These are phyloP conservation scores for Pyrocoelia pectoralis DNA, from an alignment of 2,888 invertebrate genomes.

Conservation along the genomic window DNA sequence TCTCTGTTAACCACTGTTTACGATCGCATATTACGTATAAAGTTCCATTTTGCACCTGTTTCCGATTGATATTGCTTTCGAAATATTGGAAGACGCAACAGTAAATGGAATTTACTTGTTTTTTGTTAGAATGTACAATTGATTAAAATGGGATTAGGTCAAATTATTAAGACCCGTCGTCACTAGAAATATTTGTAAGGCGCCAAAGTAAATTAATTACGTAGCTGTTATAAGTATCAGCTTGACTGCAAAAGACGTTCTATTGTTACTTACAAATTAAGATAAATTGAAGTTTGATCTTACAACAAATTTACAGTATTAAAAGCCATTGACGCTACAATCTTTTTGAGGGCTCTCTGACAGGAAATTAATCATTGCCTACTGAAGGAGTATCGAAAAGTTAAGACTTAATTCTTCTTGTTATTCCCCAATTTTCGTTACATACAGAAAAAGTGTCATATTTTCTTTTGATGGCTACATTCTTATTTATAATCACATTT, in stretches of 20 bases:
- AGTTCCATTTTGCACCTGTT: slow-evolving; percentile 23
- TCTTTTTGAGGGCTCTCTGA: slow-evolving; percentile 23
- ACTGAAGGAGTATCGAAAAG: neutral
- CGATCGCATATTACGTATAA: slow-evolving; percentile 20
- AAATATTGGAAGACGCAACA: slow-evolving; percentile 1
- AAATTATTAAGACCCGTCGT: neutral
- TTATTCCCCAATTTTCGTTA: neutral
- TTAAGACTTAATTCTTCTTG: slow-evolving; percentile 4
- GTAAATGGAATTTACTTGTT: neutral
- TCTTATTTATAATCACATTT: neutral
- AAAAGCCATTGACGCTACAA: slow-evolving; percentile 10
- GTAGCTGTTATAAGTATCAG: slow-evolving; percentile 6
- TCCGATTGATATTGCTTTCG: slow-evolving; percentile 17
- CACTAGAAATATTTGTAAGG: neutral
- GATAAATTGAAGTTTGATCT: slow-evolving; percentile 14
- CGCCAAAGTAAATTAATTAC: slow-evolving; percentile 12
- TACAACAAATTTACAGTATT: slow-evolving; percentile 20
- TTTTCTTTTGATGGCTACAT: neutral
- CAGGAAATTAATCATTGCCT: slow-evolving; percentile 26
- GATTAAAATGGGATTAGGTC: neutral
- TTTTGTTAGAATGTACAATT: neutral
- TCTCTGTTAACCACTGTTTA: slow-evolving; percentile 18
- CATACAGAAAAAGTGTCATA: neutral
- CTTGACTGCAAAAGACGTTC: neutral
- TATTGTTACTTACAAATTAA: slow-evolving; percentile 15